Conservation (phyloP, 2,797 vertebrate species). For the Syngnathus rostellatus region DNA sequence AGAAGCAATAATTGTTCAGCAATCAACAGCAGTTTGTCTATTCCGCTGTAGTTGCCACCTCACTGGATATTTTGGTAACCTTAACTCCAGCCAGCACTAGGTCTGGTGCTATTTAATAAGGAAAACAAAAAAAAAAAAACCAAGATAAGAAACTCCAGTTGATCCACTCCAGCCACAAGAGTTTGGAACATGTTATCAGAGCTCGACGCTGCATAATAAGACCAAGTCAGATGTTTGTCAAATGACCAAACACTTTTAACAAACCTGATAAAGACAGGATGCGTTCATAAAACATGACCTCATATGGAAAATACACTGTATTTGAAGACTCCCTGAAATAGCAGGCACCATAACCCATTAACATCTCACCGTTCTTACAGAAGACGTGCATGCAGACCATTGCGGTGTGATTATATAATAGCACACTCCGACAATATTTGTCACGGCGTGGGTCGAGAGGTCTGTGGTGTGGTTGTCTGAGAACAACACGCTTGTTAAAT, state of each 20-base stretch:
- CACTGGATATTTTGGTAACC: neutral
- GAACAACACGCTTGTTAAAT: conserved; percentile 67
- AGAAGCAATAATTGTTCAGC: too few species aligned
- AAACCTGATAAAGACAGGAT: neutral
- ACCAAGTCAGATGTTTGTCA: neutral
- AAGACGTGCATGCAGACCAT: conserved; percentile 18
- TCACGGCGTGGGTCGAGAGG: conserved; percentile 52
- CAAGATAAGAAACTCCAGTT: neutral
- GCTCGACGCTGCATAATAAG: conserved; percentile 2
- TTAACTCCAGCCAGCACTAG: neutral
- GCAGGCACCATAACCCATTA: neutral
- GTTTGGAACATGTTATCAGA: neutral
- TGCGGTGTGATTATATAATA: conserved; percentile 47
- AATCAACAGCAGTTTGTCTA: neutral
- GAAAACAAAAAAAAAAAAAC: neutral
- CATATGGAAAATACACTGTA: neutral
- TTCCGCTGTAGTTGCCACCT: neutral
- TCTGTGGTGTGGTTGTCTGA: conserved; percentile 67
- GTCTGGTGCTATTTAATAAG: neutral
- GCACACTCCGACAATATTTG: conserved; percentile 43
- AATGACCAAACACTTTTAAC: neutral
- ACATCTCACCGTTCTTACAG: conserved; percentile 15
- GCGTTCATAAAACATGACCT: neutral
- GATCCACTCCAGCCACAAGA: neutral
- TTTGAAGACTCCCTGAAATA: neutral